phyloP scores from a whole-genome alignment of 2,888 invertebrate species.

The Leuctra nigra region DNA sequence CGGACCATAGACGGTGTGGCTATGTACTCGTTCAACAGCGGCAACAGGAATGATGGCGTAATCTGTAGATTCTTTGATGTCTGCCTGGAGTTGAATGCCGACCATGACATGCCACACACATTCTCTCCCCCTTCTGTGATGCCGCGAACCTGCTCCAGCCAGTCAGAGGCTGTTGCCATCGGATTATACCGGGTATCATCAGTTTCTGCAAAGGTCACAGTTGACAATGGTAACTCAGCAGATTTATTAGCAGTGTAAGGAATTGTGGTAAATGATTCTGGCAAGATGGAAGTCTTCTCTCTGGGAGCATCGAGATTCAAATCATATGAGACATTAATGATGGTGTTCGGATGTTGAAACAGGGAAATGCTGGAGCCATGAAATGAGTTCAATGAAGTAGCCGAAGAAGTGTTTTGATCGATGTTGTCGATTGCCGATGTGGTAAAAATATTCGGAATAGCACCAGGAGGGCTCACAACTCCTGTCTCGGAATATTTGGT shows the following conservation, averaged over 20 bases:
- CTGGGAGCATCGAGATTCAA: background rate
- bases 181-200: background rate
- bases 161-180: background rate
- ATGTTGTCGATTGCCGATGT: slow-evolving; percentile 6
- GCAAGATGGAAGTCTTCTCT: background rate
- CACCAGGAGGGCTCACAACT: background rate
- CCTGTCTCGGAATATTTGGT: background rate
- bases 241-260: background rate
- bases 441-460: slow-evolving; percentile 7
- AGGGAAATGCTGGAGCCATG: slow-evolving; percentile 6
- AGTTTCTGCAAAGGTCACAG: background rate
- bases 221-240: slow-evolving; percentile 2
- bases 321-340: background rate
- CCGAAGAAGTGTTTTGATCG: slow-evolving; percentile 11
- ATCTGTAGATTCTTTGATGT: background rate
- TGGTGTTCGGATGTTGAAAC: background rate
- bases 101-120: background rate
- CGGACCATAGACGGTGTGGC: slow-evolving; percentile 30
- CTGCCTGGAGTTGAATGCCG: background rate
- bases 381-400: slow-evolving; percentile 2
- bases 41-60: slow-evolving; percentile 23
- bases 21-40: slow-evolving; percentile 29
- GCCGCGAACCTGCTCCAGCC: background rate
- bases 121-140: background rate
- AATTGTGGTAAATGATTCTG: background rate